Conservation (phyloP, 2,888 invertebrate genomes). For the Oligia fasciuncula region DNA sequence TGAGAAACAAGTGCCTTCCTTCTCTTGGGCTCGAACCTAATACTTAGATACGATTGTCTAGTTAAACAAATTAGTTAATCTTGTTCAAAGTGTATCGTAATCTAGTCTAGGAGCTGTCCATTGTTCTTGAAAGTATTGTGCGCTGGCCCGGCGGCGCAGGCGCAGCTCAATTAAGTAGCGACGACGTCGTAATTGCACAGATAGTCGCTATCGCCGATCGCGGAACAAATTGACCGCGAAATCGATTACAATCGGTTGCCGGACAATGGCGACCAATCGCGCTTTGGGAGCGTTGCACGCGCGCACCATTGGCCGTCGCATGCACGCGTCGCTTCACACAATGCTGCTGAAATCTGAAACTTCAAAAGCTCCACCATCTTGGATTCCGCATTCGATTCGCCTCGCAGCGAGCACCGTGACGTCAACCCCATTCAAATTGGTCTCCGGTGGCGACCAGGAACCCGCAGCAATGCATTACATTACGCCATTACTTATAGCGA, state of each 20-base stretch:
- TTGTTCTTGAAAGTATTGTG: constrained; percentile 60
- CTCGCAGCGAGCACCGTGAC: constrained; percentile 65
- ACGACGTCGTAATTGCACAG: constrained; percentile 74
- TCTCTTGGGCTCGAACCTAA: not conserved
- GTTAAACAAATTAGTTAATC: constrained; percentile 53
- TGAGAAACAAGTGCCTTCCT: constrained; percentile 8
- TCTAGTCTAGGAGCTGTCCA: constrained; percentile 55
- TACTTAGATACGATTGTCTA: constrained; percentile 25
- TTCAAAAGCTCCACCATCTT: constrained; percentile 69
- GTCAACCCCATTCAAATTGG: constrained; percentile 46
- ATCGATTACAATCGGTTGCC: constrained; percentile 74
- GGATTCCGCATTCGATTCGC: constrained; percentile 74
- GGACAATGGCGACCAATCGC: constrained; percentile 71
- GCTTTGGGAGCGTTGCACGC: constrained; percentile 48
- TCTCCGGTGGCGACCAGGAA: constrained; percentile 7
- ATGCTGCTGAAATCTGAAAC: constrained; percentile 81
- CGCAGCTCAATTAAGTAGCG: constrained; percentile 75
- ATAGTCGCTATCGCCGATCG: constrained; percentile 74
- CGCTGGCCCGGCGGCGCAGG: constrained; percentile 26
- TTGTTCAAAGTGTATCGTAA: constrained; percentile 40
- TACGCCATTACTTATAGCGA: not conserved
- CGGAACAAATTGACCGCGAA: constrained; percentile 83
- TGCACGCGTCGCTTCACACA: constrained; percentile 79
- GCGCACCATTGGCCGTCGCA: constrained; percentile 69
- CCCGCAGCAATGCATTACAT: not conserved